These are phyloP conservation scores for Athene noctua DNA, from an alignment of 2,113 vertebrate genomes.

Conservation along the genomic window DNA sequence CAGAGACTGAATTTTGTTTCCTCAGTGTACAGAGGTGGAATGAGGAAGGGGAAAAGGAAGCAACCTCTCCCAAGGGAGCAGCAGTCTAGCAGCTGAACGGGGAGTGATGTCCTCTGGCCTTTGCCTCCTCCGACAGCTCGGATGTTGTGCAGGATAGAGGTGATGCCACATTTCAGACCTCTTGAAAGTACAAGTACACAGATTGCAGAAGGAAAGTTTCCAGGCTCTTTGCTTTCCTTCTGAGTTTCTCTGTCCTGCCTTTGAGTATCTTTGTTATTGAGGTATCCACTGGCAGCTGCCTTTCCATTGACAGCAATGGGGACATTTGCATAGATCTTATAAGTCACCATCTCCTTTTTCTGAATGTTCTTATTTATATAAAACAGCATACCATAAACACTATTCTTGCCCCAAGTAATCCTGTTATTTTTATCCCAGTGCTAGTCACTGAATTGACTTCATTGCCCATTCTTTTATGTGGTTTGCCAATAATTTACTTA, in stretches of 20 bases:
- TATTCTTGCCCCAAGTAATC: not conserved
- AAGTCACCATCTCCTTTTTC: not conserved
- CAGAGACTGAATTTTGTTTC: not conserved
- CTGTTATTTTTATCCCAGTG: not conserved
- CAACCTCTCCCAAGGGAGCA: not conserved
- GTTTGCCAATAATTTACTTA: not conserved
- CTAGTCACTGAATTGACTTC: not conserved
- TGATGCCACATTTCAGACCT: not conserved
- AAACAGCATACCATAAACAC: not conserved
- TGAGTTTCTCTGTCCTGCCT: not conserved
- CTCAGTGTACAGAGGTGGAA: not conserved
- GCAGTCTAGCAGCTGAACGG: not conserved
- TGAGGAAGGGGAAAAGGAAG: not conserved
- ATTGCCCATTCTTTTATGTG: not conserved
- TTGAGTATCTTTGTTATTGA: not conserved
- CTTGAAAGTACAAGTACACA: not conserved
- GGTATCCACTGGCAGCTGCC: not conserved
- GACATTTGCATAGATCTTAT: accelerated
- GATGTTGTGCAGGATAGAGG: not conserved
- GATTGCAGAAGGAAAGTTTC: not conserved
- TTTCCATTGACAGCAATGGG: not conserved
- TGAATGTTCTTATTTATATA: not conserved
- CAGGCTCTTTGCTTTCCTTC: not conserved
- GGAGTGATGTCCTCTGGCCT: not conserved
- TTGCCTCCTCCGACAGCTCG: not conserved